Evolutionary conservation across 2,113 vertebrate species (phyloP).

Genomic region (Muscicapa adusta): DNA sequence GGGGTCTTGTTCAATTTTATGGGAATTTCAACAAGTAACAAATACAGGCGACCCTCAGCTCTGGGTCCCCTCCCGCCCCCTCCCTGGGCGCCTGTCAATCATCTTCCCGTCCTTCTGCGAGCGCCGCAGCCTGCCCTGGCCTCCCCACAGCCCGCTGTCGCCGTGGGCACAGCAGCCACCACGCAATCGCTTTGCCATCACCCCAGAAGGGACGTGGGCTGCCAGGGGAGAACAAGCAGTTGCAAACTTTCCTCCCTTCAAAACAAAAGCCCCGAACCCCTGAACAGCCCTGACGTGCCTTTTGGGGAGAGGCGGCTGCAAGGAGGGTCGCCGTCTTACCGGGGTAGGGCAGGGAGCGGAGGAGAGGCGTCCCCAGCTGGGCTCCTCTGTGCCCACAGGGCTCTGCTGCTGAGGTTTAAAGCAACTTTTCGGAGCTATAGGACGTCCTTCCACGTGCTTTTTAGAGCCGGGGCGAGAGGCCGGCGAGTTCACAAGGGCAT

Average conservation of each 20-base stretch:
- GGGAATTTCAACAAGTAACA: conserved; percentile 81
- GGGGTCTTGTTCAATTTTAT: conserved; percentile 85
- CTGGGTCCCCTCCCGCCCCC: conserved; percentile 20
- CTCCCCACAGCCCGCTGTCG: background rate
- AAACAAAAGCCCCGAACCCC: background rate
- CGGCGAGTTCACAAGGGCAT: background rate
- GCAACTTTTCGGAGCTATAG: background rate
- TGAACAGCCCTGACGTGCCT: background rate
- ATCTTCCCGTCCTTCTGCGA: background rate
- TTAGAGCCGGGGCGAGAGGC: background rate
- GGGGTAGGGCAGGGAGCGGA: too few relatives aligned
- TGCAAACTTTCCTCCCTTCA: background rate
- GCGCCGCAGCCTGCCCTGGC: background rate
- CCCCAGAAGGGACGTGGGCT: background rate
- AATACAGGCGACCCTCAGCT: conserved; percentile 62
- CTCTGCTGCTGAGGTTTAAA: background rate
- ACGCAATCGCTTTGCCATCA: background rate
- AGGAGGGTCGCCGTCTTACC: accelerated
- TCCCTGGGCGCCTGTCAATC: conserved; percentile 57
- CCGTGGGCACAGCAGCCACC: background rate
- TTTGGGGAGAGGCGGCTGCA: background rate
- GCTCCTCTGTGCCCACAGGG: background rate
- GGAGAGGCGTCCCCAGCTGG: accelerated
- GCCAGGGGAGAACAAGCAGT: background rate
- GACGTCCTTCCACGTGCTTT: background rate